A percentile compares a stretch with the other conserved stretches of the same genome.
Evolutionary conservation across 2,797 vertebrate genomes (phyloP).

Genomic region (Petrocephalus schoutedeni): DNA sequence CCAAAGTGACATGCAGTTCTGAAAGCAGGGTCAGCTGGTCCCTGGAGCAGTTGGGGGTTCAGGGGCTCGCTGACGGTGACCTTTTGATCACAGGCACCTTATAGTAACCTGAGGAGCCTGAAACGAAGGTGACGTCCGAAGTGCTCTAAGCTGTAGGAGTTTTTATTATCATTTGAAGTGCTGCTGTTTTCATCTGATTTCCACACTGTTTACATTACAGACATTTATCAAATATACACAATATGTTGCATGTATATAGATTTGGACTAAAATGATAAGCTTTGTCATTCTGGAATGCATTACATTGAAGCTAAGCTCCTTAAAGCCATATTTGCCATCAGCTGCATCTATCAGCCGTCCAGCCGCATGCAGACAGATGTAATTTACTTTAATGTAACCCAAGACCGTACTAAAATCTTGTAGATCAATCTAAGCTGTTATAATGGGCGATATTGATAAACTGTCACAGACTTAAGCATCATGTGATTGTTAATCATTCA

Average conservation of each 20-base stretch:
- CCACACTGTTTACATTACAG: background rate
- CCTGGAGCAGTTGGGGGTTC: background rate
- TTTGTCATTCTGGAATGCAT: background rate
- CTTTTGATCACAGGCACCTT: background rate
- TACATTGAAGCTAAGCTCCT: background rate
- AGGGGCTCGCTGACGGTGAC: background rate
- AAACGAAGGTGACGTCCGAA: background rate
- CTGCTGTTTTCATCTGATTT: background rate
- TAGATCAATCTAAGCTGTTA: conserved; percentile 14
- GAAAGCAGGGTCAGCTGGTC: background rate
- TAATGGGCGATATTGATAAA: conserved; percentile 23
- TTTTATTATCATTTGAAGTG: background rate
- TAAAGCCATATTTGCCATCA: background rate
- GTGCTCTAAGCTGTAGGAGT: background rate
- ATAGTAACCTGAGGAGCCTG: background rate
- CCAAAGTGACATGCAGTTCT: background rate
- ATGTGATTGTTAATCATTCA: conserved; percentile 28
- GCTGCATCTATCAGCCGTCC: background rate
- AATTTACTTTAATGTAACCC: conserved; percentile 19
- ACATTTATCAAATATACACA: background rate
- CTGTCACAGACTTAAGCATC: conserved; percentile 23
- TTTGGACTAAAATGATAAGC: background rate
- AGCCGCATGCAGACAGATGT: background rate
- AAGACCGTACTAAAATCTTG: conserved; percentile 8
- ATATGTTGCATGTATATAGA: background rate